Evolutionary conservation across 2,888 invertebrate genomes (phyloP), one percentile per base, ranked within the genome.

Genomic region (Glaucopsyche alexis): DNA sequence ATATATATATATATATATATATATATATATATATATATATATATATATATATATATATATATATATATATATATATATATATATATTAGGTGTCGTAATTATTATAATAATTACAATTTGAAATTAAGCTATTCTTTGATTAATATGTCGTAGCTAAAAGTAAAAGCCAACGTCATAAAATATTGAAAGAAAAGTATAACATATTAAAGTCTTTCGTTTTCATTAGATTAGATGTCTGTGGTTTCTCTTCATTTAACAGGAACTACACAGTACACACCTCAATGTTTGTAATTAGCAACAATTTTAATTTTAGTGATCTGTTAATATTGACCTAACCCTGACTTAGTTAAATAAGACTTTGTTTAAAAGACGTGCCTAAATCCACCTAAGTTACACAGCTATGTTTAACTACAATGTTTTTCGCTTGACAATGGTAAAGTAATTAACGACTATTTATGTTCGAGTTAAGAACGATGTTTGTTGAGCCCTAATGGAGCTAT

Each of bases 301-400:
- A 71, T 71, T 42, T 52, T 16, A 38, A 13, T 29, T 69, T 13
- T 16, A 50, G 29, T 40, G 40, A 71, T 16, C 19, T 11, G 40
- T 16, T 71, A 71, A 40, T 55, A 71, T 71, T 55, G 29, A 40
- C 55, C 16, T 55, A 55, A 71, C 71, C 52, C 42, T 71, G 52
- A 71, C 40, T 16, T 38, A 40, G 40, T 42, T 9, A 71, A 71
- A 71, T 8, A 71, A n/a, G 13, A 38, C 40, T 16, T 40, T 69
- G 49, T 40, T 52, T 69, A 49, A 49, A 49, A 14, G 16, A 69
- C 69, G 14, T 69, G 69, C 29, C 47, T 7, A 45, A 66, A 47
- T 47, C 47, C 42, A 19, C 29, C 29, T 2, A 49, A 29, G 16
- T 67, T 67, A 67, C 67, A 67, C 45, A 67, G 16, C 45, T 7